Conservation (phyloP, 2,888 invertebrate species). For the Aethes cnicana region DNA sequence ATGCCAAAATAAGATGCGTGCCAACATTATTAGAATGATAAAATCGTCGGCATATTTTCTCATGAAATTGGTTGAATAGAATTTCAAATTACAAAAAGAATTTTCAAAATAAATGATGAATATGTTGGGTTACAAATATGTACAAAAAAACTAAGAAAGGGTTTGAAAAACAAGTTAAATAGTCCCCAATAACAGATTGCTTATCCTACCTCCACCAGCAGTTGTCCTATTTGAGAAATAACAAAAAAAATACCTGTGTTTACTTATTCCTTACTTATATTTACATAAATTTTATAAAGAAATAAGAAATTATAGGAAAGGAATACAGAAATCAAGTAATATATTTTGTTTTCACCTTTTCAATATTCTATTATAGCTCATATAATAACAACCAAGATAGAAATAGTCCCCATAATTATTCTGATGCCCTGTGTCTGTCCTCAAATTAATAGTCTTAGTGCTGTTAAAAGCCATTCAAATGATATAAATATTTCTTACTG, state of each 20-base stretch:
- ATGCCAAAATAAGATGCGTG: no score
- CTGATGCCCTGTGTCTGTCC: neutral
- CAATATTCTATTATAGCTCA: neutral
- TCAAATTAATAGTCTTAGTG: neutral
- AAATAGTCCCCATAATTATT: conserved; percentile 1
- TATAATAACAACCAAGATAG: neutral
- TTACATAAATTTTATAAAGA: conserved; percentile 20
- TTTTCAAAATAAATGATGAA: no score
- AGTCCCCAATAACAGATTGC: no score
- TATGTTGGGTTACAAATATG: no score
- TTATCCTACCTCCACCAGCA: no score
- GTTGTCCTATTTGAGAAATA: no score
- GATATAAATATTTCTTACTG: neutral
- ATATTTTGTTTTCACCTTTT: neutral
- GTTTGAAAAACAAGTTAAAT: no score
- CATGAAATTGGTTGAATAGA: no score
- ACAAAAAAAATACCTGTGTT: conserved; percentile 2
- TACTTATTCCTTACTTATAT: conserved; percentile 14
- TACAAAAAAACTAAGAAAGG: no score
- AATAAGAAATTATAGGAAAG: conserved; percentile 5
- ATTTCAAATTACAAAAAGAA: no score
- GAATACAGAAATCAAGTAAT: neutral
- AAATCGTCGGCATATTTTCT: no score
- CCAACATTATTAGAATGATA: no score
- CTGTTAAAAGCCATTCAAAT: neutral